These are phyloP conservation scores for Drosophila kuntzei DNA, from an alignment of 2,888 invertebrate species.

Conservation along the genomic window DNA sequence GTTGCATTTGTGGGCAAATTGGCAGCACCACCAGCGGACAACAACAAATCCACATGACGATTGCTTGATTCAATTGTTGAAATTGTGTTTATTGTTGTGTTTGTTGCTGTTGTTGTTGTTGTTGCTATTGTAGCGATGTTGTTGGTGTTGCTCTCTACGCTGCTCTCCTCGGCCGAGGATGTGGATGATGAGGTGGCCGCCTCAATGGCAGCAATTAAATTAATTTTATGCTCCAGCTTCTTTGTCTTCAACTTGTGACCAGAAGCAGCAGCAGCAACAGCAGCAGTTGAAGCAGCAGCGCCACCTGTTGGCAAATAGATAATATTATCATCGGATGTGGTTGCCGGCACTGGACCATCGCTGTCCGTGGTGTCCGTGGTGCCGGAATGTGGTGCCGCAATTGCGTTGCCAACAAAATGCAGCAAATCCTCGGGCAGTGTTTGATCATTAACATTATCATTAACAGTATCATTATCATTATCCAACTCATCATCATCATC, in stretches of 20 bases:
- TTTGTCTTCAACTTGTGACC: constrained; percentile 80
- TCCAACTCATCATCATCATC: constrained; percentile 7
- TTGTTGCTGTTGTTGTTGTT: constrained; percentile 12
- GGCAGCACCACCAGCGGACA: background rate
- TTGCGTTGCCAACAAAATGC: constrained; percentile 53
- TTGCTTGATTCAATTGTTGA: constrained; percentile 2
- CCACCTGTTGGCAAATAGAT: too few relatives aligned
- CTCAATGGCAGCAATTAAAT: constrained; percentile 82
- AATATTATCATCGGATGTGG: constrained; percentile 80
- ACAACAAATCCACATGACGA: background rate
- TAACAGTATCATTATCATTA: background rate
- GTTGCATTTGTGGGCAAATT: background rate
- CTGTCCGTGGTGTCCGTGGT: constrained; percentile 75
- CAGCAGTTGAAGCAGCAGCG: constrained; percentile 2
- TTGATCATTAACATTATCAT: background rate
- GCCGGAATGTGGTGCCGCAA: constrained; percentile 49
- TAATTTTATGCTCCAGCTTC: constrained; percentile 83
- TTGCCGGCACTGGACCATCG: constrained; percentile 81
- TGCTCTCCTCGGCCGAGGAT: constrained; percentile 83
- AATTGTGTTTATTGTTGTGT: too few relatives aligned
- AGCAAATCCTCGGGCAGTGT: constrained; percentile 57
- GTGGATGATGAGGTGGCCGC: constrained; percentile 83
- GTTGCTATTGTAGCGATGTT: background rate
- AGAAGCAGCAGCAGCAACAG: too few relatives aligned
- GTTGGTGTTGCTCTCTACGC: constrained; percentile 56